Conservation (phyloP, 2,797 vertebrate species). For the Spondyliosoma cantharus region DNA sequence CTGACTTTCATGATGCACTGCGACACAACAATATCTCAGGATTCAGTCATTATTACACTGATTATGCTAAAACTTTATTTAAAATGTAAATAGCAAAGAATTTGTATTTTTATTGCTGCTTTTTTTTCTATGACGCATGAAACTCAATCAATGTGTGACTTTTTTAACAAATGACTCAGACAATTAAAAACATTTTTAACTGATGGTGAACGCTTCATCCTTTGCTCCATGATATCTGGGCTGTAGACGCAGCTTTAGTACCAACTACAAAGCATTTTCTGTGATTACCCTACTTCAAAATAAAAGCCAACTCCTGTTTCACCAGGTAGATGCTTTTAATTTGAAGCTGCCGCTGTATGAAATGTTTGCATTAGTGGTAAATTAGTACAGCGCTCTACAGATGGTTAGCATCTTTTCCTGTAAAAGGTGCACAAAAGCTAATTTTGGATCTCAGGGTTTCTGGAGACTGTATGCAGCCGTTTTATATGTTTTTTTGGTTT, state of each 20-base stretch:
- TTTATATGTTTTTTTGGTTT: too few relatives aligned
- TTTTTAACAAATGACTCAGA: slow-evolving; percentile 24
- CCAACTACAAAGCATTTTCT: neutral
- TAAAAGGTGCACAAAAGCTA: too few relatives aligned
- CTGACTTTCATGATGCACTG: slow-evolving; percentile 33
- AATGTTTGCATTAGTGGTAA: too few relatives aligned
- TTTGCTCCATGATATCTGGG: neutral
- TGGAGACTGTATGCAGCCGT: too few relatives aligned
- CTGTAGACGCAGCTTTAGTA: neutral
- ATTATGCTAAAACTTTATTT: slow-evolving; percentile 25
- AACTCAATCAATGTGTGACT: neutral
- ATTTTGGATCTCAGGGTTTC: too few relatives aligned
- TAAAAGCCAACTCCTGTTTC: neutral
- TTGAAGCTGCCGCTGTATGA: too few relatives aligned
- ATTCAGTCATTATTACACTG: neutral
- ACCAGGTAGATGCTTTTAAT: too few relatives aligned
- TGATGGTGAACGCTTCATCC: neutral
- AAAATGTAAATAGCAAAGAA: slow-evolving; percentile 62
- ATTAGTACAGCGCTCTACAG: too few relatives aligned
- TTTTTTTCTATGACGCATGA: slow-evolving; percentile 23
- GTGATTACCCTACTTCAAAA: neutral
- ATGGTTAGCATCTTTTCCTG: too few relatives aligned
- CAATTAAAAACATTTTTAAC: slow-evolving; percentile 59
- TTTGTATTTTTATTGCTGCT: slow-evolving; percentile 35
- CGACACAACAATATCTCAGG: slow-evolving; percentile 15